Evolutionary conservation across 1,140 invertebrate species (phyloP).

Genomic region (Portunus trituberculatus): DNA sequence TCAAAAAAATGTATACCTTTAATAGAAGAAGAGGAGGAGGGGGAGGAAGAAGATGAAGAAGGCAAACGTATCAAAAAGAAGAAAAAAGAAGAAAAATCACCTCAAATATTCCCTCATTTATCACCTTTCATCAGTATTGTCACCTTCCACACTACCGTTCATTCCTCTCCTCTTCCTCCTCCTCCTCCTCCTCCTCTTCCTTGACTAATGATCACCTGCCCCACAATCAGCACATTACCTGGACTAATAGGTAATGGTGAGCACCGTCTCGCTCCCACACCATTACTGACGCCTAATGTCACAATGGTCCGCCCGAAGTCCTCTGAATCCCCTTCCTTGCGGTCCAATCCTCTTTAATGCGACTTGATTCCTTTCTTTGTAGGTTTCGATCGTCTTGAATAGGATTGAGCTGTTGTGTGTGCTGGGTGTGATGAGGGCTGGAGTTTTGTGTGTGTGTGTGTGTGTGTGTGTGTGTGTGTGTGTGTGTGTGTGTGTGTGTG

Average conservation of each 20-base stretch:
- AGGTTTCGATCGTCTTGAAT: background rate
- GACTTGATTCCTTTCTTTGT: background rate
- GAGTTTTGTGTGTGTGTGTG: too few species aligned
- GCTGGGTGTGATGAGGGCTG: background rate
- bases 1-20: too few species aligned
- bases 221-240: background rate
- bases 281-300: background rate
- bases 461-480: too few species aligned
- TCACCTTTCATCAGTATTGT: background rate
- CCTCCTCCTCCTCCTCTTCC: background rate
- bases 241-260: background rate
- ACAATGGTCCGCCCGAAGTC: background rate
- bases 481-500: too few species aligned
- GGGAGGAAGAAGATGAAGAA: too few species aligned
- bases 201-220: background rate
- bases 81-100: too few species aligned
- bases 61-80: too few species aligned
- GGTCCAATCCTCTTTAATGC: background rate
- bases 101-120: background rate
- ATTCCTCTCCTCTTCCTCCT: background rate
- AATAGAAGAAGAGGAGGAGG: too few species aligned
- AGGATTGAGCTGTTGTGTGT: background rate
- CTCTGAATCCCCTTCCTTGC: background rate
- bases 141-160: background rate
- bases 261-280: background rate